A percentile compares a stretch with the other conserved stretches of the same genome.
phyloP scores from a whole-genome alignment of 2,113 vertebrate genomes.

The Ctenodactylus gundi region DNA sequence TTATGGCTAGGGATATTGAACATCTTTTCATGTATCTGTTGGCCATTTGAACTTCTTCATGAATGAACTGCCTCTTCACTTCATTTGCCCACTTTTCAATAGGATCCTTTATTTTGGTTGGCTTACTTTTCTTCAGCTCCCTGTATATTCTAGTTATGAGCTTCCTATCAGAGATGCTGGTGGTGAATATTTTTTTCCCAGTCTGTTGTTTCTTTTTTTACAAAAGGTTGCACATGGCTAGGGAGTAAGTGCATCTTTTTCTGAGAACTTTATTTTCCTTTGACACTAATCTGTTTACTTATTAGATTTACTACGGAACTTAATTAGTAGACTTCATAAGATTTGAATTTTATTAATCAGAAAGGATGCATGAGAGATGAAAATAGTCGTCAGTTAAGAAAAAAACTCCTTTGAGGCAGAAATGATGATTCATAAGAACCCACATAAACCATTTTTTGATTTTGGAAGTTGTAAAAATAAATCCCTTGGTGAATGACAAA shows the following conservation, averaged over 20 bases:
- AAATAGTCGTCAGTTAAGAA: neutral
- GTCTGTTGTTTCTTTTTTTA: too few species aligned
- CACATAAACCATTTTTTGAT: neutral
- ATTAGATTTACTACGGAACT: neutral
- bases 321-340: neutral
- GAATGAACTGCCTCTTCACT: too few species aligned
- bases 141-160: too few species aligned
- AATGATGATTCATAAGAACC: neutral
- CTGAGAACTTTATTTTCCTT: neutral
- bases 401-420: neutral
- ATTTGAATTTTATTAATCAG: constrained; percentile 28
- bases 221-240: neutral
- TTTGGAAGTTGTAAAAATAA: neutral
- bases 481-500: neutral
- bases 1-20: too few species aligned
- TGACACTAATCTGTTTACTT: neutral
- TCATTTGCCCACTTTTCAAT: too few species aligned
- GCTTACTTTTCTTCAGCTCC: too few species aligned
- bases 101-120: too few species aligned
- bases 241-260: neutral
- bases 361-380: neutral
- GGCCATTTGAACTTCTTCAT: too few species aligned
- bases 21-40: too few species aligned
- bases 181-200: too few species aligned
- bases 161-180: too few species aligned